A percentile compares a stretch with the other conserved stretches of the same genome.
Evolutionary conservation across 2,113 vertebrate genomes (phyloP).

Genomic region (Colistium nudipinnis): DNA sequence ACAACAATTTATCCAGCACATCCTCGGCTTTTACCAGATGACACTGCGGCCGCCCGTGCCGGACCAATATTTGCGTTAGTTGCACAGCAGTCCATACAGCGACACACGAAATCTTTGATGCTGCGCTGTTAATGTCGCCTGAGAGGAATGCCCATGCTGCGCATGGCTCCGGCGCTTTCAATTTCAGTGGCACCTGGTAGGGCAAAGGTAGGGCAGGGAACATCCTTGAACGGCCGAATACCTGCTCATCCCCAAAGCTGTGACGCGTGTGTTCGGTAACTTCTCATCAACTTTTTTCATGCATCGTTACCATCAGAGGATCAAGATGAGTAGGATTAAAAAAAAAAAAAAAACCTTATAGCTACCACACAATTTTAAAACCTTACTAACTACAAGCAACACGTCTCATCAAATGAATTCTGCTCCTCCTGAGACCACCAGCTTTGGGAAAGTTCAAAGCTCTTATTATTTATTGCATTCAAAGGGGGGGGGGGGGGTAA

Average conservation of each 20-base stretch:
- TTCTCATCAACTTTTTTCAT: conserved; percentile 43
- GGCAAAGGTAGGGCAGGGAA: background rate
- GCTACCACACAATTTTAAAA: conserved; percentile 1
- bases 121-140: conserved; percentile 28
- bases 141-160: conserved; percentile 17
- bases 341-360: conserved; percentile 30
- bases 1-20: no score
- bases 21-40: no score
- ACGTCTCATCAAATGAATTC: conserved; percentile 35
- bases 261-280: conserved; percentile 5
- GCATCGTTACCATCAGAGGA: conserved; percentile 55
- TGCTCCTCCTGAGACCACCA: conserved; percentile 7
- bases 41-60: no score
- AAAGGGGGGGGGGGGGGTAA: conserved; percentile 6
- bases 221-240: conserved; percentile 5
- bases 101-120: no score
- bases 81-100: no score
- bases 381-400: conserved; percentile 45
- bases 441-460: conserved; percentile 29
- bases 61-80: no score
- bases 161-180: background rate
- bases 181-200: conserved; percentile 18
- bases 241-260: conserved; percentile 4
- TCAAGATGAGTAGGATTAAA: conserved; percentile 34
- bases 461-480: conserved; percentile 1